These are phyloP conservation scores for Nesoenas mayeri DNA, from an alignment of 2,113 vertebrate species.

Conservation along the genomic window DNA sequence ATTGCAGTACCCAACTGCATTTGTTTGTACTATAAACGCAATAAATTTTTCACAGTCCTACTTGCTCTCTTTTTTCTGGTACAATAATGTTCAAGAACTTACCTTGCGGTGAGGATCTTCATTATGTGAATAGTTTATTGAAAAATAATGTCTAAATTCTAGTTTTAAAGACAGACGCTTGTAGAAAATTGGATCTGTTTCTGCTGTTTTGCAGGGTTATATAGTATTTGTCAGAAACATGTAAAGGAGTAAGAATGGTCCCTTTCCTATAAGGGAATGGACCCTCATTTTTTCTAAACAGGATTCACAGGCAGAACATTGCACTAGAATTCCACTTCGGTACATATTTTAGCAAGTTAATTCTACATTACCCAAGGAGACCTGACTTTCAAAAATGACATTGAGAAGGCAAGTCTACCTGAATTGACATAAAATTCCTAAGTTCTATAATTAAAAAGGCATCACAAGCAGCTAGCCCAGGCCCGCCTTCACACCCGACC, in stretches of 20 bases:
- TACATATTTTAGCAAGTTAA: not conserved
- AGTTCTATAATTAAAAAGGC: not conserved
- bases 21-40: not conserved
- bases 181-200: not conserved
- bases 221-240: not conserved
- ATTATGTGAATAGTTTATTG: not conserved
- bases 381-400: not conserved
- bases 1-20: rapidly evolving
- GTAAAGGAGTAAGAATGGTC: not conserved
- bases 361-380: not conserved
- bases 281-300: not conserved
- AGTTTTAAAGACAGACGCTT: not conserved
- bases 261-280: not conserved
- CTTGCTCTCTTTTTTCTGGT: not conserved
- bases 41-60: not conserved
- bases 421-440: not conserved
- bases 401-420: not conserved
- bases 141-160: not conserved
- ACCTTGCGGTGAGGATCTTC: not conserved
- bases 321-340: not conserved
- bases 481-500: not conserved
- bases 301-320: not conserved
- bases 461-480: not conserved
- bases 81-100: not conserved
- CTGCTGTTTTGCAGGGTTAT: not conserved